Evolutionary conservation across 1,140 invertebrate genomes (phyloP).

Genomic region (Rhynchophorus ferrugineus): DNA sequence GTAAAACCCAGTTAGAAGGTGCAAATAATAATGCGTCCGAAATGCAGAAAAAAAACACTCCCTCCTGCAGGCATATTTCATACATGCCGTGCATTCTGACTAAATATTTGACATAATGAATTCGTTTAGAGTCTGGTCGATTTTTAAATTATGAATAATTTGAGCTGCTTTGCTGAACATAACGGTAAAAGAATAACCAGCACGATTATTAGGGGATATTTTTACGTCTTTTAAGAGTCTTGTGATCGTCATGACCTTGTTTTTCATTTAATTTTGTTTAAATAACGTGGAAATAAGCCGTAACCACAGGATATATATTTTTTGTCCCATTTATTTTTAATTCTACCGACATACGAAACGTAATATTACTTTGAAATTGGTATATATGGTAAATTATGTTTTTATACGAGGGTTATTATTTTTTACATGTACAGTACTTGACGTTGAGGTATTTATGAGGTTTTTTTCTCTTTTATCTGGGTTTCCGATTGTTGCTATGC

Average conservation of each 20-base stretch:
- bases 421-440: too few relatives aligned
- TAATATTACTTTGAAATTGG: too few relatives aligned
- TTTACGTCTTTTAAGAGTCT: neutral
- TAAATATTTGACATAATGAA: neutral
- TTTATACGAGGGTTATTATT: too few relatives aligned
- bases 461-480: too few relatives aligned
- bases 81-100: neutral
- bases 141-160: conserved; percentile 9
- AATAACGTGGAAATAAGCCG: neutral
- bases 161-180: conserved; percentile 9
- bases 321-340: too few relatives aligned
- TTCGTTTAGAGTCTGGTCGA: neutral
- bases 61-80: neutral
- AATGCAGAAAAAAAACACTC: conserved; percentile 6
- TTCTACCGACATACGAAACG: too few relatives aligned
- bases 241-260: neutral
- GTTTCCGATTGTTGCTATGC: too few relatives aligned
- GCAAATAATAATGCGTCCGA: neutral
- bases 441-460: too few relatives aligned
- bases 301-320: neutral
- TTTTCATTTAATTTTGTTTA: neutral
- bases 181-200: conserved; percentile 3
- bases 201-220: neutral
- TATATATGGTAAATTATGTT: too few relatives aligned
- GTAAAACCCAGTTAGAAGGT: conserved; percentile 3